Conservation (phyloP, 1,140 invertebrate genomes). For the Danaus plexippus region DNA sequence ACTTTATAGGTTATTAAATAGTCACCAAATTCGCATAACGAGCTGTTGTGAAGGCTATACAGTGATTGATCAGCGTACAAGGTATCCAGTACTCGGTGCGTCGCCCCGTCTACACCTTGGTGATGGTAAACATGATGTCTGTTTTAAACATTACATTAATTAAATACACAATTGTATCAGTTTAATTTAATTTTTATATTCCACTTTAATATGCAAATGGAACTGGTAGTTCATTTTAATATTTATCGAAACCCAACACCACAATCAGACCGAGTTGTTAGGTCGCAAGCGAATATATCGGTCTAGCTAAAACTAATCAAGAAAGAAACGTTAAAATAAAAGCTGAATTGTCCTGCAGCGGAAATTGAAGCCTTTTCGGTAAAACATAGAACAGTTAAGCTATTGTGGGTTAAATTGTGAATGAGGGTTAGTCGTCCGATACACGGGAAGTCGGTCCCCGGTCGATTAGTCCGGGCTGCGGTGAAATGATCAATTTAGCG, state of each 20-base stretch:
- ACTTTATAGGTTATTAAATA: not conserved
- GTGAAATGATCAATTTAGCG: conserved; percentile 20
- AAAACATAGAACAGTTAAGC: conserved; percentile 15
- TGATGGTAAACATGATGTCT: conserved; percentile 88
- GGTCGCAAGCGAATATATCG: too few species aligned
- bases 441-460: conserved; percentile 18
- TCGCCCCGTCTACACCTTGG: conserved; percentile 81
- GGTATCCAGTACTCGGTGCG: conserved; percentile 78
- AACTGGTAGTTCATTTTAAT: too few species aligned
- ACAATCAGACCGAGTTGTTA: too few species aligned
- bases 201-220: too few species aligned
- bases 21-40: conserved; percentile 83
- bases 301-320: conserved; percentile 9
- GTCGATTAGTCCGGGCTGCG: conserved; percentile 18
- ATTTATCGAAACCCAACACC: too few species aligned
- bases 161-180: not conserved
- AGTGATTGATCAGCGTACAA: conserved; percentile 81
- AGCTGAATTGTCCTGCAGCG: conserved; percentile 13
- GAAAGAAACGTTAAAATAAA: conserved; percentile 14
- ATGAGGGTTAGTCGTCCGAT: conserved; percentile 17
- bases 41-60: conserved; percentile 86
- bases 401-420: conserved; percentile 18
- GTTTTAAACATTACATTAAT: conserved; percentile 1
- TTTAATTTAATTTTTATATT: too few species aligned
- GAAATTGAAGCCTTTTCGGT: conserved; percentile 20